Percentiles rank a stretch among this genome's conserved stretches.
These are phyloP conservation scores for Gambelia wislizenii DNA, from an alignment of 2,797 vertebrate species.

Conservation along the genomic window DNA sequence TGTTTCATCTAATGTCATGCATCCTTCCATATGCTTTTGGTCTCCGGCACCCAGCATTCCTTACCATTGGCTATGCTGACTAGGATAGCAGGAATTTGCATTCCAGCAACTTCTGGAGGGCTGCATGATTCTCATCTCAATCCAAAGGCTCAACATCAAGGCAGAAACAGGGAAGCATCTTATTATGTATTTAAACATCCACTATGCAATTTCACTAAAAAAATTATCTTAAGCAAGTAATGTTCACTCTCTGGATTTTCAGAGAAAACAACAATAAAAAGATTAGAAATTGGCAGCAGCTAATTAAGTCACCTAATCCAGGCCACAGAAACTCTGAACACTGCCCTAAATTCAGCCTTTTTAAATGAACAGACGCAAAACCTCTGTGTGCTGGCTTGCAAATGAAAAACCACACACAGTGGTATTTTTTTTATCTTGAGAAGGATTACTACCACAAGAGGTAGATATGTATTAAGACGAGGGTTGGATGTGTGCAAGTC, in stretches of 20 bases:
- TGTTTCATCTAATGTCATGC: background rate
- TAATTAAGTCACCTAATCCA: background rate
- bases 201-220: background rate
- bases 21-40: no score
- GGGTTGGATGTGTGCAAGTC: no score
- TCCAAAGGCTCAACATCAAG: background rate
- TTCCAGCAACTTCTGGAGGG: no score
- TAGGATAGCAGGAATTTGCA: no score
- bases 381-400: conserved; percentile 2
- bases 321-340: conserved; percentile 38
- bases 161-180: background rate
- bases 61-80: no score
- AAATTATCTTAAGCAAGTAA: background rate
- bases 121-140: no score
- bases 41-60: no score
- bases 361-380: background rate
- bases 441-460: background rate
- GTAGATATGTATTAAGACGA: background rate
- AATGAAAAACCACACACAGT: background rate
- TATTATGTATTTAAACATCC: background rate
- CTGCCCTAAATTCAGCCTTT: conserved; percentile 48
- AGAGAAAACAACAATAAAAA: conserved; percentile 5
- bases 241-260: background rate
- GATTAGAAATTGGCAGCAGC: background rate
- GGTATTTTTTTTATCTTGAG: background rate